phyloP scores from a whole-genome alignment of 2,797 vertebrate genomes.

The Florisuga fusca region DNA sequence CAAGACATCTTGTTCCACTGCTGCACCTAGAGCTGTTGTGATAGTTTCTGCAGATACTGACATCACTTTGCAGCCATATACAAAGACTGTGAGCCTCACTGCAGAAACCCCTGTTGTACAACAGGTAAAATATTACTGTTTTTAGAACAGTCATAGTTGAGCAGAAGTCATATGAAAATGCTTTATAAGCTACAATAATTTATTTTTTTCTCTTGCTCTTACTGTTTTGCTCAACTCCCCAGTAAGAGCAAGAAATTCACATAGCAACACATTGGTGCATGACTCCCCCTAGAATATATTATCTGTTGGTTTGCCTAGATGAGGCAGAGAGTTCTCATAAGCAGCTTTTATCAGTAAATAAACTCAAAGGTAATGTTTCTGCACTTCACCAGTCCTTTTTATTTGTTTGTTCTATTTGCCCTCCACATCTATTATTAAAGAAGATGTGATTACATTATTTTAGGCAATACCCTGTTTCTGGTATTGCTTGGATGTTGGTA shows the following conservation, averaged over 20 bases:
- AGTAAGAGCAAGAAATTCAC: background rate
- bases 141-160: background rate
- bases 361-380: background rate
- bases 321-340: background rate
- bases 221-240: background rate
- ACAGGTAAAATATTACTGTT: background rate
- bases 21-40: background rate
- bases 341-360: background rate
- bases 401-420: background rate
- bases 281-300: background rate
- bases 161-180: background rate
- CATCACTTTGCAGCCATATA: background rate
- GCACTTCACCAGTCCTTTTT: background rate
- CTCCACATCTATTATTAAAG: background rate
- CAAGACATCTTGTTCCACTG: background rate
- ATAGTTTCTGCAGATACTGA: accelerated
- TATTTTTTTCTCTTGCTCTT: background rate
- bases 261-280: background rate
- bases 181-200: background rate
- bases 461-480: background rate
- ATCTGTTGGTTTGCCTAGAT: background rate
- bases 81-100: background rate
- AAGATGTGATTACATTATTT: background rate
- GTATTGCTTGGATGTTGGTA: background rate
- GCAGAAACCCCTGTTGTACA: background rate